Conservation (phyloP, 1,140 invertebrate species). For the Trachymyrmex cornetzi region DNA sequence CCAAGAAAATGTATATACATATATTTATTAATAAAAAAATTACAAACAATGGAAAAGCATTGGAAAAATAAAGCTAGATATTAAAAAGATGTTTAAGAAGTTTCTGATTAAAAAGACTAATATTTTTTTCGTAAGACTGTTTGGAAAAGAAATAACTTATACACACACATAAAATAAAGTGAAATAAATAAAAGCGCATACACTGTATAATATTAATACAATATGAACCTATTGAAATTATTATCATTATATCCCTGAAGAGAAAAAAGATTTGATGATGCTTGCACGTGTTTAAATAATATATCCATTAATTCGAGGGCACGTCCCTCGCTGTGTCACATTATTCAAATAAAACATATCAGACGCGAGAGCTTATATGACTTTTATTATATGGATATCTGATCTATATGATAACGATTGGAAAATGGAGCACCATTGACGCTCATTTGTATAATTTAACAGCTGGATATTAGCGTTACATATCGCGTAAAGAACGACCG, state of each 20-base stretch:
- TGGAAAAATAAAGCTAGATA: too few species aligned
- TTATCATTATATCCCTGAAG: background rate
- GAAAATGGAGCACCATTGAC: constrained; percentile 10
- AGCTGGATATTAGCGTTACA: background rate
- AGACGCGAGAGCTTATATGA: background rate
- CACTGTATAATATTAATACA: background rate
- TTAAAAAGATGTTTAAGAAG: too few species aligned
- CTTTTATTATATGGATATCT: background rate
- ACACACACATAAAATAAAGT: background rate
- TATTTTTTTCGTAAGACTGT: too few species aligned
- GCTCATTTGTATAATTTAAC: constrained; percentile 34
- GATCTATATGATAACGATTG: constrained; percentile 8
- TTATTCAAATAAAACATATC: background rate
- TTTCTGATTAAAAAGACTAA: too few species aligned
- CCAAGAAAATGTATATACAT: too few species aligned
- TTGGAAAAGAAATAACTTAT: background rate
- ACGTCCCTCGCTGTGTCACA: background rate
- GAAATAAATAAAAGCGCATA: background rate
- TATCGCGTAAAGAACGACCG: background rate
- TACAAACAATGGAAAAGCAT: too few species aligned
- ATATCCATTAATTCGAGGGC: background rate
- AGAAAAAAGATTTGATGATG: background rate
- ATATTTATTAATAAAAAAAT: too few species aligned
- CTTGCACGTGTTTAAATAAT: constrained; percentile 1
- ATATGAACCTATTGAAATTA: background rate